Evolutionary conservation across 2,797 vertebrate species (phyloP), one percentile per base, ranked within the genome.

Genomic region (Halcyon leucocephala): DNA sequence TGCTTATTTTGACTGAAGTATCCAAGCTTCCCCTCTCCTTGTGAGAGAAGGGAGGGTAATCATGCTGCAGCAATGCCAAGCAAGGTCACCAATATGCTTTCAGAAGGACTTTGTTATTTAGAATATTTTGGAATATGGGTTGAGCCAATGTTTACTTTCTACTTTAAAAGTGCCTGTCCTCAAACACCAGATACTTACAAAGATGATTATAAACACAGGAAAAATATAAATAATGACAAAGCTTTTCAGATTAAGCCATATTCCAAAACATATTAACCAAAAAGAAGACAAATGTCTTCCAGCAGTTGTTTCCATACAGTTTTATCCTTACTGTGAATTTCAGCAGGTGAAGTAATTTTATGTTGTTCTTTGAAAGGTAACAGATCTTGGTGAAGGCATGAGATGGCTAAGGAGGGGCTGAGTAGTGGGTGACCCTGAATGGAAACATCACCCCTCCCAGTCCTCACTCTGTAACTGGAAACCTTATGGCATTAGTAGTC

Each of bases 131-230:
- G 49, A 81, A 58, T 62, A 81, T 0, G 17, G 10, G 9, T 76
- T 72, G 82, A 96, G 69, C 66, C 89, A 95, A 52, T 88, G 85
- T 96, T 97, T 97, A 88, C 31, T 76, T 95, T 88, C 66, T 88
- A 73, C 69, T 94, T 95, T 72, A 83, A 83, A 91, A 95, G 60
- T 72, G 87, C 31, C 35, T 94, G 76, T 94, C 62, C 82, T 91
- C 91, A 86, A 91, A 83, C 71, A 94, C 70, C 72, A 93, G 62
- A 94, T 55, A 93, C 72, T 96, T 86, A 58, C 12, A 72, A 20
- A 90, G 51, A 90, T 93, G 13, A 84, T 91, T 92, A 95, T 90
- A 95, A 95, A 95, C 91, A 88, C 35, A 82, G 80, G 12, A 66
- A 93, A 93, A 85, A 70, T 41, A 96, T 74, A 95, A 95, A 96